These are phyloP conservation scores for Cyrtodaria siliqua DNA, from an alignment of 2,888 invertebrate species.

Conservation along the genomic window DNA sequence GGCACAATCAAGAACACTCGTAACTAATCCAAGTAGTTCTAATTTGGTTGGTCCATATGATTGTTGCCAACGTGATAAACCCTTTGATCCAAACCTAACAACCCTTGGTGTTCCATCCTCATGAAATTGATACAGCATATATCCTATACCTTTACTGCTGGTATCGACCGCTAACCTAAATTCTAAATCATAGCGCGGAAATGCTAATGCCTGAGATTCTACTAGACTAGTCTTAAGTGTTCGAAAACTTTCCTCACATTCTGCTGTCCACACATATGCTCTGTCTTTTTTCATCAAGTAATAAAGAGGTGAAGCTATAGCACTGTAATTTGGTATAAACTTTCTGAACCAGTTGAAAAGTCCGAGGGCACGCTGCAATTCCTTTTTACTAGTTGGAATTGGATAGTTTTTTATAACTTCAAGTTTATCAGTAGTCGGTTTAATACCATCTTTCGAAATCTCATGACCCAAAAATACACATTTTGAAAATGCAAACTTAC, in stretches of 20 bases:
- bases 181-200: slow-evolving; percentile 50
- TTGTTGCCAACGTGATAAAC: slow-evolving; percentile 46
- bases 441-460: too few relatives aligned
- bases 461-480: too few relatives aligned
- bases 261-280: slow-evolving; percentile 44
- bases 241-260: slow-evolving; percentile 31
- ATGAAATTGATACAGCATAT: slow-evolving; percentile 58
- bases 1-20: slow-evolving; percentile 46
- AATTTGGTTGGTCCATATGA: slow-evolving; percentile 42
- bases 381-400: slow-evolving; percentile 31
- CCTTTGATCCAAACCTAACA: slow-evolving; percentile 50
- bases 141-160: slow-evolving; percentile 53
- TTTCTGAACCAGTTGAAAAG: slow-evolving; percentile 64
- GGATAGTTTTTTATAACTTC: too few relatives aligned
- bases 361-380: slow-evolving; percentile 44
- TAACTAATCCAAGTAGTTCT: slow-evolving; percentile 46
- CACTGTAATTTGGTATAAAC: slow-evolving; percentile 50
- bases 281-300: slow-evolving; percentile 30
- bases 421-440: too few relatives aligned
- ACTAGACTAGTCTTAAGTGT: slow-evolving; percentile 26
- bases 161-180: slow-evolving; percentile 60
- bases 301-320: slow-evolving; percentile 36
- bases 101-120: slow-evolving; percentile 25
- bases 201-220: slow-evolving; percentile 49
- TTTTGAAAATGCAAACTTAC: too few relatives aligned